phyloP scores from a whole-genome alignment of 2,797 vertebrate species.

The Gymnodraco acuticeps region DNA sequence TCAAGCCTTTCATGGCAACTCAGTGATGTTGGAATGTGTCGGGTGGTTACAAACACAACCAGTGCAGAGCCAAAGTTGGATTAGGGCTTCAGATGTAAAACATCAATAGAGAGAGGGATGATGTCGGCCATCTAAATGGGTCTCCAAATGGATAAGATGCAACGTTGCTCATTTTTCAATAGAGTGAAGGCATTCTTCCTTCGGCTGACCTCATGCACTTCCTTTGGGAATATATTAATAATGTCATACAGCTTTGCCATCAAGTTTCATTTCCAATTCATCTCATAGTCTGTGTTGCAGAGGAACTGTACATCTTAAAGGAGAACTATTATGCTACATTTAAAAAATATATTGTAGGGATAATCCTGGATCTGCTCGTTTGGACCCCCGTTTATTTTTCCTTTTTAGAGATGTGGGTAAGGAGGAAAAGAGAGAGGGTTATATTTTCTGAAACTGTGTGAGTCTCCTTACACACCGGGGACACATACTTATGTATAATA shows the following conservation, averaged over 20 bases:
- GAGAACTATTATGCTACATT: no score
- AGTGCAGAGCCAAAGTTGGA: constrained; percentile 10
- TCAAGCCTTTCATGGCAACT: constrained; percentile 12
- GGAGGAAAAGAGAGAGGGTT: no score
- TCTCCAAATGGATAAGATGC: constrained; percentile 24
- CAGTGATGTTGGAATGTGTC: background rate
- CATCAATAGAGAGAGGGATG: constrained; percentile 13
- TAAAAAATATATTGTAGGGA: no score
- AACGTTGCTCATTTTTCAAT: constrained; percentile 22
- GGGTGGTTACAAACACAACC: constrained; percentile 3
- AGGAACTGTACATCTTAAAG: no score
- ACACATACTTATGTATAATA: no score
- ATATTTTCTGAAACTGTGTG: no score
- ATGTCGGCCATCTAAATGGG: constrained; percentile 15
- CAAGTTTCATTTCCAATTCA: background rate
- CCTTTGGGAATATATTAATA: constrained; percentile 11
- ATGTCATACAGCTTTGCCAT: constrained; percentile 13
- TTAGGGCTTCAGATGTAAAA: constrained; percentile 8
- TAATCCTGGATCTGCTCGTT: no score
- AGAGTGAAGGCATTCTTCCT: background rate
- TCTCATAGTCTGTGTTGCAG: background rate
- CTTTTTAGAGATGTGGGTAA: no score
- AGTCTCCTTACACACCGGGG: no score
- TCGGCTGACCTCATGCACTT: background rate
- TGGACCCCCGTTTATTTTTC: no score